Evolutionary conservation across 2,888 invertebrate genomes (phyloP).

Genomic region (Panopea generosa): DNA sequence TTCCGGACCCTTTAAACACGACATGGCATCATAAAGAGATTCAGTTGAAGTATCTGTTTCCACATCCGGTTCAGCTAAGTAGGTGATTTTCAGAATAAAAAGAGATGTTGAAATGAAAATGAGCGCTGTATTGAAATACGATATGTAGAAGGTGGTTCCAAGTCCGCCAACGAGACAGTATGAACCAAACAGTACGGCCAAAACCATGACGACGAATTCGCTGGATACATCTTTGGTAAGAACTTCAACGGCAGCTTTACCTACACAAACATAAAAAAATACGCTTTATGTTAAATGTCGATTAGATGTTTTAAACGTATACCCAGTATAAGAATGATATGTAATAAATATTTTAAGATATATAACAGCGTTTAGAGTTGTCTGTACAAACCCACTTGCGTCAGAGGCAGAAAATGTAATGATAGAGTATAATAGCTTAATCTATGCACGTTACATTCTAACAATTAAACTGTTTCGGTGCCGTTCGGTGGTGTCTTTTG

Average conservation of each 20-base stretch:
- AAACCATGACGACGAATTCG: conserved; percentile 75
- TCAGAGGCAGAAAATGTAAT: too few relatives aligned
- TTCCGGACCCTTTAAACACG: conserved; percentile 68
- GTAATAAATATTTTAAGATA: too few relatives aligned
- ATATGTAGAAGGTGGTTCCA: conserved; percentile 83
- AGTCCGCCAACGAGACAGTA: conserved; percentile 79
- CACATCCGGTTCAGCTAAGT: conserved; percentile 59
- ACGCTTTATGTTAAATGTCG: too few relatives aligned
- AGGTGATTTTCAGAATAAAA: conserved; percentile 72
- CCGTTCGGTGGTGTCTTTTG: too few relatives aligned
- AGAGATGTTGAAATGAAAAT: conserved; percentile 75
- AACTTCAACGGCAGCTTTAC: conserved; percentile 71
- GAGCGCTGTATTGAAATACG: conserved; percentile 80
- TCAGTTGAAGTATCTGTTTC: conserved; percentile 58
- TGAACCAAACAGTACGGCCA: conserved; percentile 78
- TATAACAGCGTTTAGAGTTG: too few relatives aligned
- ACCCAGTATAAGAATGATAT: too few relatives aligned
- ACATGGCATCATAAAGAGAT: conserved; percentile 67
- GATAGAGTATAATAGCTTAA: too few relatives aligned
- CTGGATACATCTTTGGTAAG: conserved; percentile 74
- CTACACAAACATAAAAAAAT: too few relatives aligned
- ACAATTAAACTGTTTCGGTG: too few relatives aligned
- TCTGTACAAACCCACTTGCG: too few relatives aligned
- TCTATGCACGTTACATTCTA: too few relatives aligned
- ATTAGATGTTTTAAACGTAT: too few relatives aligned